phyloP scores from a whole-genome alignment of 2,888 invertebrate species.

The Tipula unca region DNA sequence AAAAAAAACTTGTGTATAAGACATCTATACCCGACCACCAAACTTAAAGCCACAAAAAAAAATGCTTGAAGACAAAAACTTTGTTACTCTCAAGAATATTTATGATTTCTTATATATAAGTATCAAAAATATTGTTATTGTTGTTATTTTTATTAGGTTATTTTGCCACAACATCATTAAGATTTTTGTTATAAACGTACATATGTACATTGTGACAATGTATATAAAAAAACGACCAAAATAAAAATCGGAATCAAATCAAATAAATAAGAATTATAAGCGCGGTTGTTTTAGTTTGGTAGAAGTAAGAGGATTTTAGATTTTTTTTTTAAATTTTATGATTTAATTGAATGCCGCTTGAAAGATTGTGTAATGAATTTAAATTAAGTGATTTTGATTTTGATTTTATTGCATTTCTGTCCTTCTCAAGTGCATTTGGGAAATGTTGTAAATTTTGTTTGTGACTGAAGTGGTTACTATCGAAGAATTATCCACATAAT shows the following conservation, averaged over 20 bases:
- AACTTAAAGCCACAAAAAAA: neutral
- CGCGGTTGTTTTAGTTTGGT: neutral
- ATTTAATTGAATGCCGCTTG: neutral
- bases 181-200: neutral
- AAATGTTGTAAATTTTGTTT: neutral
- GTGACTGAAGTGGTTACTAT: neutral
- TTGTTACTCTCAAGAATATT: neutral
- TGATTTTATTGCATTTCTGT: neutral
- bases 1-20: neutral
- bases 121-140: neutral
- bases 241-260: neutral
- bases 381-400: neutral
- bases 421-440: neutral
- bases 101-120: neutral
- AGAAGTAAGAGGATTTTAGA: neutral
- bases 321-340: neutral
- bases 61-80: neutral
- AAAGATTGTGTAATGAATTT: conserved; percentile 14
- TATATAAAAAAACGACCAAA: neutral
- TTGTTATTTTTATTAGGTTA: neutral
- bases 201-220: neutral
- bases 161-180: neutral
- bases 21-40: neutral
- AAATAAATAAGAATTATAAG: conserved; percentile 8
- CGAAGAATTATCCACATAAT: neutral